These are phyloP conservation scores for Muntiacus muntjak DNA, from an alignment of 2,113 vertebrate genomes.

Conservation along the genomic window DNA sequence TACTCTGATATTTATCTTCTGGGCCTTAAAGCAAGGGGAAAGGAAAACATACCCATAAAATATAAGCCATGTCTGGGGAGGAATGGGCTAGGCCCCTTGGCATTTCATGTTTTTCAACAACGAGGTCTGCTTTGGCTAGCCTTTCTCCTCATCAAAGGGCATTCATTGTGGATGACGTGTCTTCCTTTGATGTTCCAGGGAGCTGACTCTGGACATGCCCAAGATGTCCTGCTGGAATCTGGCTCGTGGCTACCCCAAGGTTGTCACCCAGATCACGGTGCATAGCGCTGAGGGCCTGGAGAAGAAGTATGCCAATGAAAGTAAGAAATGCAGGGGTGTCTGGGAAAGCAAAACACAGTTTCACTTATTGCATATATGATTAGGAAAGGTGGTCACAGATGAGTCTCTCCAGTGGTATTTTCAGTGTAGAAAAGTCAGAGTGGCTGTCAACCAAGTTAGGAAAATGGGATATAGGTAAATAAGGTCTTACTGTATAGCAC, in stretches of 20 bases:
- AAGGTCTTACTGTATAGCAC: neutral
- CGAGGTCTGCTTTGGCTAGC: neutral
- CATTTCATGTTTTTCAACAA: neutral
- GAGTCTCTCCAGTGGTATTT: neutral
- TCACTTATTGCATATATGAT: neutral
- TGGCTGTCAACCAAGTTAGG: neutral
- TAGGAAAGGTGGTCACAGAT: neutral
- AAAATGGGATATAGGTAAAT: neutral
- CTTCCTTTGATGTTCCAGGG: constrained; percentile 80
- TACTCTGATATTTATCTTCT: constrained; percentile 4
- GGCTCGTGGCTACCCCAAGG: constrained; percentile 88
- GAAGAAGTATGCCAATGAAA: constrained; percentile 83
- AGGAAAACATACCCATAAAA: constrained; percentile 12
- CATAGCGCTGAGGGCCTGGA: constrained; percentile 85
- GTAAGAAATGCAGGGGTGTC: constrained; percentile 74
- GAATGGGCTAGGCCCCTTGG: neutral
- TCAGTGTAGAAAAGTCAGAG: neutral
- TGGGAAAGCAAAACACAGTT: neutral
- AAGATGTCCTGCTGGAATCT: constrained; percentile 85
- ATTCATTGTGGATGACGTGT: neutral
- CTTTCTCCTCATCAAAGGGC: neutral
- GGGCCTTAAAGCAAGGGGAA: neutral
- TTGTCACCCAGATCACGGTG: constrained; percentile 88
- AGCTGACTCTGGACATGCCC: constrained; percentile 89
- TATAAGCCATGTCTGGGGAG: neutral